Evolutionary conservation across 2,888 invertebrate genomes (phyloP).

Genomic region (Neria commutata): DNA sequence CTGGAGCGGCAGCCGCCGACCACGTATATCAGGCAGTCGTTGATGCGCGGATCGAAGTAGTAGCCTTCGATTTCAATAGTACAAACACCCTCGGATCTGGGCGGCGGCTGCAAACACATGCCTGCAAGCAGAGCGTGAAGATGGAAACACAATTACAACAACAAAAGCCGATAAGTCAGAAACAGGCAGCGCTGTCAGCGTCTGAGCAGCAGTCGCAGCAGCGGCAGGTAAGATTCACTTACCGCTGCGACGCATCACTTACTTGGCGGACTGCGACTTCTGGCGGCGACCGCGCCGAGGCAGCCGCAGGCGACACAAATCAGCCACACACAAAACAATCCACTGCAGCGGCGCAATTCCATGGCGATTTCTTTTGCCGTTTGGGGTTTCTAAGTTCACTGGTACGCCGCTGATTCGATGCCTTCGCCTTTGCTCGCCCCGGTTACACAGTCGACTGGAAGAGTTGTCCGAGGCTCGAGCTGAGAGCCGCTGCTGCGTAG

Average conservation of each 20-base stretch:
- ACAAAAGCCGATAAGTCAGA: conserved; percentile 29
- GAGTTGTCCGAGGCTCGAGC: no score
- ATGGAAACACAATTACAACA: not conserved
- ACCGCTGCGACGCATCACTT: conserved; percentile 24
- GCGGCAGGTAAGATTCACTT: conserved; percentile 15
- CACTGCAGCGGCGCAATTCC: not conserved
- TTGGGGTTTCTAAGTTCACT: no score
- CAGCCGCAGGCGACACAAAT: conserved; percentile 3
- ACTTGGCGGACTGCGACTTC: conserved; percentile 38
- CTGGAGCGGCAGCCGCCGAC: conserved; percentile 52
- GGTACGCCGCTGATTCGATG: no score
- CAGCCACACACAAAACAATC: conserved; percentile 5
- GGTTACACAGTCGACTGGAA: no score
- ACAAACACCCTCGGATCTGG: conserved; percentile 53
- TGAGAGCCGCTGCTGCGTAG: no score
- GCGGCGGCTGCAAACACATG: conserved; percentile 53
- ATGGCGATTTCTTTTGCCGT: no score
- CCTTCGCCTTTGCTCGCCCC: no score
- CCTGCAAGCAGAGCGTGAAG: conserved; percentile 31
- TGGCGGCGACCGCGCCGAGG: conserved; percentile 22
- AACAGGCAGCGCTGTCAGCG: conserved; percentile 18
- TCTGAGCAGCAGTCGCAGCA: conserved; percentile 27
- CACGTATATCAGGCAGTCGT: conserved; percentile 50
- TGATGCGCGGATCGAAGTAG: conserved; percentile 49
- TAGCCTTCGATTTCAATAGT: conserved; percentile 58